phyloP scores from a whole-genome alignment of 2,888 invertebrate species.

The Polydesmus complanatus region DNA sequence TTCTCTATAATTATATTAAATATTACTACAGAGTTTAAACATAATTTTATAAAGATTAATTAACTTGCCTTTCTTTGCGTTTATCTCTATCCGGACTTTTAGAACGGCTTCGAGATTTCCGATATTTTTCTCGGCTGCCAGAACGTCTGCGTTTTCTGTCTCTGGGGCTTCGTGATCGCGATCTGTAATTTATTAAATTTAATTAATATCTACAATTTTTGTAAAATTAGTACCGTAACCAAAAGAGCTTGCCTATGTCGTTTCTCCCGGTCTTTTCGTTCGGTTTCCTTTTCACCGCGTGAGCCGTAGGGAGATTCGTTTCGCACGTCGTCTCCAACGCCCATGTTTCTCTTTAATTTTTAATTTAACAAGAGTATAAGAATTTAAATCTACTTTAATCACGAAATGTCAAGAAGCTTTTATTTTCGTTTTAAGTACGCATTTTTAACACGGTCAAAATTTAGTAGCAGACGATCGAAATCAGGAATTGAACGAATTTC shows the following conservation, averaged over 20 bases:
- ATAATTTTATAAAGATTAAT: background rate
- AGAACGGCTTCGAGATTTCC: slow-evolving; percentile 14
- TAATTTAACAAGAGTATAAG: too few relatives aligned
- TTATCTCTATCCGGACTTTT: slow-evolving; percentile 9
- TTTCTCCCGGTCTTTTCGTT: slow-evolving; percentile 9
- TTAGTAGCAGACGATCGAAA: too few relatives aligned
- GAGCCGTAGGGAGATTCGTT: background rate
- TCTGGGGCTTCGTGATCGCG: slow-evolving; percentile 9
- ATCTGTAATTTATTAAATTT: slow-evolving; percentile 2
- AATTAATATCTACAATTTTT: background rate
- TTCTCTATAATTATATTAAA: background rate
- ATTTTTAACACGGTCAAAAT: too few relatives aligned
- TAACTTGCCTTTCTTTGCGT: slow-evolving; percentile 10
- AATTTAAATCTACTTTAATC: too few relatives aligned
- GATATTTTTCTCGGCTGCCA: background rate
- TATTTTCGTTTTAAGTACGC: too few relatives aligned
- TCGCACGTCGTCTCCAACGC: background rate
- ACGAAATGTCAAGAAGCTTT: too few relatives aligned
- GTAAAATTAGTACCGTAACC: background rate
- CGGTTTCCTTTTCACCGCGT: background rate
- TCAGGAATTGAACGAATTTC: too few relatives aligned
- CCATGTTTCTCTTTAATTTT: too few relatives aligned
- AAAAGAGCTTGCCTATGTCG: slow-evolving; percentile 5
- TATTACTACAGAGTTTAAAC: background rate
- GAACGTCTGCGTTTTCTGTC: slow-evolving; percentile 3